Base-by-base conservation (phyloP, 2,888 invertebrate species). In the Cantharis nigra region DNA sequence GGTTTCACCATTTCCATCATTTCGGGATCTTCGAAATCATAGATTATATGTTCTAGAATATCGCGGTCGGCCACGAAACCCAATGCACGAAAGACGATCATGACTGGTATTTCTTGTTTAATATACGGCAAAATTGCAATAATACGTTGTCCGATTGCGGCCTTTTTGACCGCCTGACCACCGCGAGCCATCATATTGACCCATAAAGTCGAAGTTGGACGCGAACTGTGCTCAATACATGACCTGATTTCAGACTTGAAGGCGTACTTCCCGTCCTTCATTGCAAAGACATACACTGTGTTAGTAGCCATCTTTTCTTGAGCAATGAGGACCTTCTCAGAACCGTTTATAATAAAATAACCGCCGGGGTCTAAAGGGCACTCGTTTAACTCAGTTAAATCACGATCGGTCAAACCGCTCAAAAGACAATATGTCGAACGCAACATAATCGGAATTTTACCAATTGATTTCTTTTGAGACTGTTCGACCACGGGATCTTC, bases 1-100 rank as follows among this genome's bases (percentile, higher is more conserved):
- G 99, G 99, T 88, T 99, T 99, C 0, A 90, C 98, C 98, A 99
- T 99, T 92, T 99, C 99, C 99, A 99, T 99, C 98, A 99, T 99
- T 91, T 99, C 99, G 9, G 98, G 99, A 89, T 99, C 99, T 89
- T 99, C 98, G 90, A 99, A 99, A 87, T 99, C 99, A 88, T 99
- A 99, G 85, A 99, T 99, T 80, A 99, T 99, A 86, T 99, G 99
- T 87, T 99, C 99, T 20, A 99, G 91, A 85, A 99, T 99, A 89
- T 99, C 99, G 85, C 99, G 92, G 89, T 99, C 99, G 9, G 99
- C 98, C 65, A 99, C 99, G 90, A 99, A 99, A 49, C 99, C 85
- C 18, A 88, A 81, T n/a, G 99, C 99, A 87, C 99, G 92, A 88
- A 99, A 99, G 2, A 99, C 99, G 87, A 99, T 98, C 96, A 99